Percentiles rank a stretch among this genome's conserved stretches.
Evolutionary conservation across 92 coral and sea anemone genomes (phyloP).

Genomic region (Pocillopora grandis): DNA sequence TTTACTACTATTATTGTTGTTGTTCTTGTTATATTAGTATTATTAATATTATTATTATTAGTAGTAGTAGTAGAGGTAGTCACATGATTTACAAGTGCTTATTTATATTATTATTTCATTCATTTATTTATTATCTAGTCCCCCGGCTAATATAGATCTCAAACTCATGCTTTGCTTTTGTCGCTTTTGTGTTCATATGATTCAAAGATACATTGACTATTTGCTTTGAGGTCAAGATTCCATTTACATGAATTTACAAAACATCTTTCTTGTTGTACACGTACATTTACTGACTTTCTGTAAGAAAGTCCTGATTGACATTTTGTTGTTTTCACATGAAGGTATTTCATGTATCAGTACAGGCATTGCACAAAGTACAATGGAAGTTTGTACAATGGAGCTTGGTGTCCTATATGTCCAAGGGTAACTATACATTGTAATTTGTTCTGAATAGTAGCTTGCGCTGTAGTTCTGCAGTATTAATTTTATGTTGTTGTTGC

Average conservation of each 20-base stretch:
- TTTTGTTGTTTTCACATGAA: constrained; percentile 20
- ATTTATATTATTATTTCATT: too few relatives aligned
- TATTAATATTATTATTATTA: too few relatives aligned
- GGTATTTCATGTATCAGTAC: constrained; percentile 55
- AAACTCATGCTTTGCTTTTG: too few relatives aligned
- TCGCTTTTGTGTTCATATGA: not conserved
- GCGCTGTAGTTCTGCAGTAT: constrained; percentile 14
- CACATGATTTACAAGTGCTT: too few relatives aligned
- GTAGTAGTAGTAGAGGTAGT: too few relatives aligned
- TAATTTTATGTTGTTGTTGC: not conserved
- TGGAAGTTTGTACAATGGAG: constrained; percentile 55
- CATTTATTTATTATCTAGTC: too few relatives aligned
- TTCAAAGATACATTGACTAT: constrained; percentile 2
- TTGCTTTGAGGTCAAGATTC: constrained; percentile 3
- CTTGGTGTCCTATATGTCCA: constrained; percentile 64
- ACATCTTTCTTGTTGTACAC: not conserved
- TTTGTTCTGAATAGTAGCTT: not conserved
- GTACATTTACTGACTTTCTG: not conserved
- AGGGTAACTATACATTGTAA: constrained; percentile 44
- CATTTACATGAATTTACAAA: constrained; percentile 10
- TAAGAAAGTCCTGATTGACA: constrained; percentile 12
- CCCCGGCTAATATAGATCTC: too few relatives aligned
- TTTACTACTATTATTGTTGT: too few relatives aligned
- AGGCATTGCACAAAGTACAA: constrained; percentile 48
- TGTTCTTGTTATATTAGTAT: too few relatives aligned